Evolutionary conservation across 2,113 vertebrate species (phyloP).

Genomic region (Apistogramma diplotaenia): DNA sequence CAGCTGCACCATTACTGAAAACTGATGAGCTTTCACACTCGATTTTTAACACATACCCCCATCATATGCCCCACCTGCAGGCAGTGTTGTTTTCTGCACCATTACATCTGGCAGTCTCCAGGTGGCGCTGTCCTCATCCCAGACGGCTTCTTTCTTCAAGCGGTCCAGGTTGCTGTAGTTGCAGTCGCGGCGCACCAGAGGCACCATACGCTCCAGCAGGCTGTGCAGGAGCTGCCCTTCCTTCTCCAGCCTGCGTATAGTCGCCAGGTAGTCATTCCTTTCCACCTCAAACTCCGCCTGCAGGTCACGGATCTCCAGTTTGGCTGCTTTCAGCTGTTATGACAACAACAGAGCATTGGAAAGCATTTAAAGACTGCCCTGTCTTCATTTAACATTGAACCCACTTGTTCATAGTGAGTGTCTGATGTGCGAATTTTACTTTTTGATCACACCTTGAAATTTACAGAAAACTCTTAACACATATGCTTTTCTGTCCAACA

Average conservation of each 20-base stretch:
- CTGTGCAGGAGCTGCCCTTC: slow-evolving; percentile 82
- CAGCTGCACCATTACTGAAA: not conserved
- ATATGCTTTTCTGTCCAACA: not conserved
- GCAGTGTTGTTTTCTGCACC: slow-evolving; percentile 82
- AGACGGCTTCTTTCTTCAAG: slow-evolving; percentile 75
- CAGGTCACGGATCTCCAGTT: slow-evolving; percentile 87
- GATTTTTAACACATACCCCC: not conserved
- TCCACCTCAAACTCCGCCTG: slow-evolving; percentile 87
- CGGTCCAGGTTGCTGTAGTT: slow-evolving; percentile 89
- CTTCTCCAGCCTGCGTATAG: slow-evolving; percentile 80
- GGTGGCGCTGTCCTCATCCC: slow-evolving; percentile 83
- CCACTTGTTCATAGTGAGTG: not conserved
- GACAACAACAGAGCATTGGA: not conserved
- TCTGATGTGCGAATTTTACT: not conserved
- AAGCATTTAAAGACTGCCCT: not conserved
- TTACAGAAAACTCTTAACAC: not conserved
- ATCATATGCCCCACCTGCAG: slow-evolving; percentile 76
- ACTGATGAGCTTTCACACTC: not conserved
- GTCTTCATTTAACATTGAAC: not conserved
- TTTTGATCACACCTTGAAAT: rapidly evolving
- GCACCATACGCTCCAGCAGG: slow-evolving; percentile 83
- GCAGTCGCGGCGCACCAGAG: slow-evolving; percentile 81
- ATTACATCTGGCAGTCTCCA: slow-evolving; percentile 86
- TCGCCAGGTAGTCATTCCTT: slow-evolving; percentile 83
- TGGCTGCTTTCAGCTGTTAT: slow-evolving; percentile 81